phyloP scores from a whole-genome alignment of 2,888 invertebrate species.

The Liposcelis brunnea region DNA sequence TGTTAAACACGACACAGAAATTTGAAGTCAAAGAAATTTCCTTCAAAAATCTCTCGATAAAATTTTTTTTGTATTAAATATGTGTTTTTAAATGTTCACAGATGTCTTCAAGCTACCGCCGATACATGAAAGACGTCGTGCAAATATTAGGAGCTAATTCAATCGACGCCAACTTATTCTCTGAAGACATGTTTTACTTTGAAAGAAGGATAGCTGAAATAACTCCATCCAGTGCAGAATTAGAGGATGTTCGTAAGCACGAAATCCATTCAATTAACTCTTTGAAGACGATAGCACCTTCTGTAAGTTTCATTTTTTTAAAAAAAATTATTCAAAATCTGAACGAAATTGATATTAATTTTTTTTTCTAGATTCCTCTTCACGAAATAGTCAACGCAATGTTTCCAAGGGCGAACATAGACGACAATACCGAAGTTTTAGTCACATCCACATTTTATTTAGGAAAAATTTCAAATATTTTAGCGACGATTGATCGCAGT shows the following conservation, averaged over 20 bases:
- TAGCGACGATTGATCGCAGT: conserved; percentile 30
- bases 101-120: conserved; percentile 21
- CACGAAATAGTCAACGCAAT: conserved; percentile 30
- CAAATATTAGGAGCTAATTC: conserved; percentile 30
- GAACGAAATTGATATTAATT: too few relatives aligned
- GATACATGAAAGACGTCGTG: conserved; percentile 31
- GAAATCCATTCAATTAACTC: conserved; percentile 25
- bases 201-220: conserved; percentile 36
- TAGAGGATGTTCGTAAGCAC: conserved; percentile 20
- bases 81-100: too few relatives aligned
- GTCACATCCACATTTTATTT: conserved; percentile 34
- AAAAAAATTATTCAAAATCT: too few relatives aligned
- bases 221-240: conserved; percentile 24
- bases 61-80: too few relatives aligned
- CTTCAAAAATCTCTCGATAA: too few relatives aligned
- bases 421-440: conserved; percentile 33
- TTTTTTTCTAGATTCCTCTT: conserved; percentile 25
- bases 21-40: too few relatives aligned
- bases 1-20: too few relatives aligned
- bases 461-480: conserved; percentile 30
- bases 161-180: conserved; percentile 30
- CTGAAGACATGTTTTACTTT: conserved; percentile 33
- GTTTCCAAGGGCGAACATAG: conserved; percentile 30
- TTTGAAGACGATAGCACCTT: conserved; percentile 26
- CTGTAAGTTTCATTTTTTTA: conserved; percentile 23